These are phyloP conservation scores for Tribolium castaneum DNA, from an alignment of 1,140 invertebrate species.

Conservation along the genomic window DNA sequence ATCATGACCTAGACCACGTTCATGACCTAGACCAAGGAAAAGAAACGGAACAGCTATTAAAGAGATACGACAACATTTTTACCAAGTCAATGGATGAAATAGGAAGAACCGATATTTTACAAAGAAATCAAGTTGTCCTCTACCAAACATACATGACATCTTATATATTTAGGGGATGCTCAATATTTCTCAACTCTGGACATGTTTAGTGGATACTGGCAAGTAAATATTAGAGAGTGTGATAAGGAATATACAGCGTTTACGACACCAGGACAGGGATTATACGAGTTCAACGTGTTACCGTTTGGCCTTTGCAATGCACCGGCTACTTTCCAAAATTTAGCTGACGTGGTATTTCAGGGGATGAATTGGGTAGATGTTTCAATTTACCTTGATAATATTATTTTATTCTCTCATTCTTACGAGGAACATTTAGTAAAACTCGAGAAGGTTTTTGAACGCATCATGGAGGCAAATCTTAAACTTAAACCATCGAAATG, in stretches of 20 bases:
- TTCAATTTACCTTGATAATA: conserved; percentile 28
- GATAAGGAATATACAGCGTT: conserved; percentile 64
- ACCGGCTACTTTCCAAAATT: conserved; percentile 45
- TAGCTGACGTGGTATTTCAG: conserved; percentile 42
- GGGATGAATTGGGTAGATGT: conserved; percentile 46
- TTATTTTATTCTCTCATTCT: too few relatives aligned
- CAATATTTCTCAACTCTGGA: conserved; percentile 61
- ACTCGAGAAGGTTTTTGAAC: too few relatives aligned
- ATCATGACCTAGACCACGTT: background rate
- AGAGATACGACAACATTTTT: too few relatives aligned
- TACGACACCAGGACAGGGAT: conserved; percentile 8
- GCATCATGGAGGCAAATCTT: too few relatives aligned
- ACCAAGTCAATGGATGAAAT: too few relatives aligned
- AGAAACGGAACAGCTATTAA: background rate
- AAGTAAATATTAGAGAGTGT: conserved; percentile 53
- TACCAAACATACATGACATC: conserved; percentile 65
- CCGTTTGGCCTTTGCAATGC: conserved; percentile 51
- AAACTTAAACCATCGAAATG: too few relatives aligned
- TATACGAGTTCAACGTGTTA: conserved; percentile 50
- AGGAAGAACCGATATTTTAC: conserved; percentile 47
- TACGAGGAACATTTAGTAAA: too few relatives aligned
- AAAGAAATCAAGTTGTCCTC: conserved; percentile 62
- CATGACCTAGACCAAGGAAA: background rate
- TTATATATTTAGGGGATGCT: conserved; percentile 59
- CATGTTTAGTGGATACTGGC: conserved; percentile 66